Conservation (phyloP, 30 jellyfish, hydroid and myxozoan species). For the Hydractinia symbiolongicarpus region DNA sequence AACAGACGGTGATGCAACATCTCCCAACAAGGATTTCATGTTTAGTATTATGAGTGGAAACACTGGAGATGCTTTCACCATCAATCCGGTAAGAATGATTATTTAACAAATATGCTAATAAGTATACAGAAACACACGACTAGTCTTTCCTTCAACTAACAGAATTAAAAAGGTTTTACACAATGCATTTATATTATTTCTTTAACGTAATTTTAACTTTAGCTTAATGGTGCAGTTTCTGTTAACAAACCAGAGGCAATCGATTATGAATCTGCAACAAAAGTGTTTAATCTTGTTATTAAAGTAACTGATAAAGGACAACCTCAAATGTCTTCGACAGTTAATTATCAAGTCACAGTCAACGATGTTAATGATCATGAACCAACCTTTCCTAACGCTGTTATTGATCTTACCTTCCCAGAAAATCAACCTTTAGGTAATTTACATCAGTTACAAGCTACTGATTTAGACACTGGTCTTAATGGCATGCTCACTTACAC, state of each 20-base stretch:
- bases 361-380: conserved; percentile 21
- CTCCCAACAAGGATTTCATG: not conserved
- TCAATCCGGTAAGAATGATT: conserved; percentile 8
- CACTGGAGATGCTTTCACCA: conserved; percentile 9
- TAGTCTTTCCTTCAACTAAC: too few species aligned
- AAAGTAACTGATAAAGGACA: conserved; percentile 52
- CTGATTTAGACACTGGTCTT: conserved; percentile 61
- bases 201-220: not conserved
- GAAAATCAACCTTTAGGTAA: conserved; percentile 56
- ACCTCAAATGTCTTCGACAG: conserved; percentile 27
- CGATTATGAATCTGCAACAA: conserved; percentile 18
- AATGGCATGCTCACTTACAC: conserved; percentile 56
- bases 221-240: conserved; percentile 8
- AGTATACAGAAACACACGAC: too few species aligned
- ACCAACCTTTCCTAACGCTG: conserved; percentile 40
- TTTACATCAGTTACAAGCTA: conserved; percentile 42
- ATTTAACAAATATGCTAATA: too few species aligned
- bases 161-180: too few species aligned
- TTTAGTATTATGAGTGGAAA: conserved; percentile 22
- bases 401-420: not conserved
- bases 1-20: conserved; percentile 6
- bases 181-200: too few species aligned
- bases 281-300: conserved; percentile 13
- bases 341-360: not conserved
- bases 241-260: conserved; percentile 6